Evolutionary conservation across 2,888 invertebrate genomes (phyloP), one percentile per base, ranked within the genome.

Genomic region (Antitype chi): DNA sequence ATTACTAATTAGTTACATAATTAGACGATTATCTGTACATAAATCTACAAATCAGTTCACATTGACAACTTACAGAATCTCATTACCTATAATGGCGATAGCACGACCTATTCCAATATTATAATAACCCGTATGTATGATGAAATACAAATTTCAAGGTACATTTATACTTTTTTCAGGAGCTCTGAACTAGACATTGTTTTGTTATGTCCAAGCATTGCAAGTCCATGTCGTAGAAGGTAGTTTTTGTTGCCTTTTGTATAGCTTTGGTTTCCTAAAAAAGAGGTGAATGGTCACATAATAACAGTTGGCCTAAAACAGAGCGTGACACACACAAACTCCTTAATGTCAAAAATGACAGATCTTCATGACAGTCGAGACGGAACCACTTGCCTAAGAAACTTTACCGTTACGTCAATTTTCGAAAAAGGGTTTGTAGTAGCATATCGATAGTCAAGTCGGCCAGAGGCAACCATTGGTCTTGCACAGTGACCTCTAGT

Each of bases 121-220:
- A 15, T 89, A 94, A 95, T 92, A 55, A 94, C 95, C 95, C 95
- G 94, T 92, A 95, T 93, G 76, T 68, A 72, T 82, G 78, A 75
- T 75, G 76, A 76, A 83, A 83, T 77, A 70, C 28, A 72, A 75
- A 64, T 85, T 69, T 84, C 84, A 82, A 84, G 83, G 78, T 83
- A 74, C 73, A 38, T n/a, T n/a, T 70, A 62, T 43, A 20, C 0
- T 5, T 49, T 25, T 70, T 64, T 70, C 84, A 84, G 84, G 79
- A 17, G 86, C 60, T 71, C 68, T 60, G 57, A 78, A 85, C 83
- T 55, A 69, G 52, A 68, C 23, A 70, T 57, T 57, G 6, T 59
- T 71, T 67, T 62, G 13, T 32, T 53, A n/a, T 23, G 15, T 47
- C 17, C 4, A 74, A 52, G n/a, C 60, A 52, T 38, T 32, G 7